Conservation (phyloP, 2,113 vertebrate species). For the Pterocles burchelli region DNA sequence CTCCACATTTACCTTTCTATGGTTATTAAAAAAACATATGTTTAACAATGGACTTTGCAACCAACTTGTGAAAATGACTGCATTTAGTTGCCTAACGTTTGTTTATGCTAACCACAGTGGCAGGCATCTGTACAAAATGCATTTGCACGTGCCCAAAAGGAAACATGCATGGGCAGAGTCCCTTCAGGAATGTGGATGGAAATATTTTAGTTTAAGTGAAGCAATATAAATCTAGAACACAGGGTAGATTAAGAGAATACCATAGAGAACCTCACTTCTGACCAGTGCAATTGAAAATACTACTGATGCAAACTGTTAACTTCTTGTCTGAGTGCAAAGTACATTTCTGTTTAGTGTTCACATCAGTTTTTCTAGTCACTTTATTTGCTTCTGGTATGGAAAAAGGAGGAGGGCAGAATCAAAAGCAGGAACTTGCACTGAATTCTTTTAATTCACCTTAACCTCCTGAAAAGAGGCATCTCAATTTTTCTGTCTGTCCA, state of each 20-base stretch:
- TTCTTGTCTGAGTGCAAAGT: neutral
- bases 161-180: neutral
- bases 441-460: neutral
- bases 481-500: neutral
- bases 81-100: neutral
- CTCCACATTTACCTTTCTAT: neutral
- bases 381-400: neutral
- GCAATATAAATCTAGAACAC: conserved; percentile 34
- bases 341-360: neutral
- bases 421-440: conserved; percentile 2
- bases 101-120: neutral
- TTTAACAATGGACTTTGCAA: neutral
- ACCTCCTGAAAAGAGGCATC: neutral
- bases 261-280: conserved; percentile 2
- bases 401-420: neutral
- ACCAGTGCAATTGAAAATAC: neutral
- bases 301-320: neutral
- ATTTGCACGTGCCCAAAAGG: neutral
- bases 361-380: neutral
- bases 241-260: neutral
- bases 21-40: neutral
- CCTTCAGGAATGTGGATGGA: neutral
- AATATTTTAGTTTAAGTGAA: neutral
- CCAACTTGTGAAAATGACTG: neutral
- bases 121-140: neutral